phyloP scores from a whole-genome alignment of 2,888 invertebrate species.

The Andrena chrysosceles region DNA sequence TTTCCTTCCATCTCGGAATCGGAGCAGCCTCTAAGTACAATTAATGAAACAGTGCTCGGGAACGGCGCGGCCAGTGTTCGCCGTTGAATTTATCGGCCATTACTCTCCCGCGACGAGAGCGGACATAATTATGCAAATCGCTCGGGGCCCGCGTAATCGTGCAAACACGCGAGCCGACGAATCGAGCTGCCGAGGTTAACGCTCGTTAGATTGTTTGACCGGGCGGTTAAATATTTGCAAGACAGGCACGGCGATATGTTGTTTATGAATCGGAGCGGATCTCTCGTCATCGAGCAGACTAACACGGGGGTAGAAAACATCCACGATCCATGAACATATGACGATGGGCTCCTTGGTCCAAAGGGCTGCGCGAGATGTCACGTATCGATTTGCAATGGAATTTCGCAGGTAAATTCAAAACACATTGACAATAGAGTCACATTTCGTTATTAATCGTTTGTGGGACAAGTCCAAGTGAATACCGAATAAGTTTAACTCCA shows the following conservation, averaged over 20 bases:
- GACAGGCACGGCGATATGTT: constrained; percentile 37
- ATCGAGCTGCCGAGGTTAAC: constrained; percentile 66
- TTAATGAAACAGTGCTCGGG: constrained; percentile 50
- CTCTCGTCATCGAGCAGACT: constrained; percentile 28
- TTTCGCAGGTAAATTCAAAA: not conserved
- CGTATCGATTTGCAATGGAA: not conserved
- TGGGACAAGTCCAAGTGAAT: no score
- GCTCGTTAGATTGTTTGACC: constrained; percentile 66
- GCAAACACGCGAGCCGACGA: constrained; percentile 69
- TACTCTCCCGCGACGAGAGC: constrained; percentile 57
- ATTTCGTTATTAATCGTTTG: no score
- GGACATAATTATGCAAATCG: constrained; percentile 72
- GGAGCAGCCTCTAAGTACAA: constrained; percentile 41
- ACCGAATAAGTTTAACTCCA: no score
- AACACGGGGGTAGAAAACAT: constrained; percentile 26
- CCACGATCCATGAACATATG: not conserved
- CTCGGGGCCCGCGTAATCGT: constrained; percentile 63
- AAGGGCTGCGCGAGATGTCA: constrained; percentile 1
- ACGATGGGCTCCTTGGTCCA: not conserved
- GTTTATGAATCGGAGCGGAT: constrained; percentile 26
- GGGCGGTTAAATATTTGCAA: constrained; percentile 61
- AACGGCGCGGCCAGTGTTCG: constrained; percentile 13
- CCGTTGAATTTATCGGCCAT: constrained; percentile 53
- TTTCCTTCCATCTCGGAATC: constrained; percentile 31
- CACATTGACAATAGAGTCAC: no score